Percentiles rank a stretch among this genome's conserved stretches.
Conservation (phyloP, 2,888 invertebrate species). For the Diloba caeruleocephala region DNA sequence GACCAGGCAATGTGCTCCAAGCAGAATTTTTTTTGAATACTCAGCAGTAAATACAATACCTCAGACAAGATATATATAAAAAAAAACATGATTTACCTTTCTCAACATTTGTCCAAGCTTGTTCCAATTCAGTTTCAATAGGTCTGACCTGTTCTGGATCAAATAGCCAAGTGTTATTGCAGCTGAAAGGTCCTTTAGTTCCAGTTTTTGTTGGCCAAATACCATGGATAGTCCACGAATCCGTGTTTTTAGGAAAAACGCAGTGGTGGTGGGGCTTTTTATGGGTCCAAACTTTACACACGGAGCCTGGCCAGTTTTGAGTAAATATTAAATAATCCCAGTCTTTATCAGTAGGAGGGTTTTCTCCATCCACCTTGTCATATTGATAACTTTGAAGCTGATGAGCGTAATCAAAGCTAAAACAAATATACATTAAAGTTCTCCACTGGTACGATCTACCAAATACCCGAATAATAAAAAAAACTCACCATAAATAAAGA, state of each 20-base stretch:
- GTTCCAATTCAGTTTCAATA: conserved; percentile 87
- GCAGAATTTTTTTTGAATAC: too few species aligned
- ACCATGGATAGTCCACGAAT: conserved; percentile 94
- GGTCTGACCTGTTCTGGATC: conserved; percentile 89
- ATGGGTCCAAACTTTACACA: conserved; percentile 92
- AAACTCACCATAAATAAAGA: conserved; percentile 43
- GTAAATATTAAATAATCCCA: conserved; percentile 94
- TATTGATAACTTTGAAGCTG: conserved; percentile 12
- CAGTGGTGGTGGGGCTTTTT: conserved; percentile 89
- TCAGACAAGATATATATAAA: not conserved
- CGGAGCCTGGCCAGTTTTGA: conserved; percentile 56
- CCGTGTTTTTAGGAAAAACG: conserved; percentile 88
- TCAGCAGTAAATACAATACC: too few species aligned
- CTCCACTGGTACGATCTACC: too few species aligned
- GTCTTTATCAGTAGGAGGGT: conserved; percentile 62
- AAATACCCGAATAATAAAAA: not conserved
- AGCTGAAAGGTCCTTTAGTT: conserved; percentile 91
- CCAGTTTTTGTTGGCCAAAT: conserved; percentile 94
- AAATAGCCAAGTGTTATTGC: conserved; percentile 92
- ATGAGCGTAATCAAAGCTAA: conserved; percentile 51
- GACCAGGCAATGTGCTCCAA: too few species aligned
- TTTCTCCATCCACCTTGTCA: not conserved
- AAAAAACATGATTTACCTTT: conserved; percentile 74
- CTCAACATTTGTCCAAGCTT: conserved; percentile 93
- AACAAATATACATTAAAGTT: conserved; percentile 20